Percentiles rank a stretch among this genome's conserved stretches.
These are phyloP conservation scores for Drosophila biarmipes DNA, from an alignment of 1,140 invertebrate species.

Conservation along the genomic window DNA sequence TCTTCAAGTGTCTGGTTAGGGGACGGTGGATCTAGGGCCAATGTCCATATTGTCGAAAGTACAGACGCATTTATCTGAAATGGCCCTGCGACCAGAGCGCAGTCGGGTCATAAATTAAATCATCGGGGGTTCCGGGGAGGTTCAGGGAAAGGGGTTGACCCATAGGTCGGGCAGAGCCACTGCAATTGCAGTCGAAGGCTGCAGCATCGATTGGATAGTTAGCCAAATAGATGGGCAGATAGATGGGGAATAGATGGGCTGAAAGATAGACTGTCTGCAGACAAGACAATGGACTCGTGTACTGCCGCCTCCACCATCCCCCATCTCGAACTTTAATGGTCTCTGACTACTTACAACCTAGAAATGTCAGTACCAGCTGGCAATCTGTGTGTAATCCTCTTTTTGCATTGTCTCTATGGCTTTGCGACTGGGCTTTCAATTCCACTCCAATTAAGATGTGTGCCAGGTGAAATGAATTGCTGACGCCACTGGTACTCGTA, in stretches of 20 bases:
- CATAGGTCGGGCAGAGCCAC: conserved; percentile 1
- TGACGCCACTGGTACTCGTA: conserved; percentile 27
- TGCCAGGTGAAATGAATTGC: conserved; percentile 48
- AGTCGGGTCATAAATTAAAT: conserved; percentile 75
- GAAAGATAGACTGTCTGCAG: conserved; percentile 51
- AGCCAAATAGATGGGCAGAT: conserved; percentile 27
- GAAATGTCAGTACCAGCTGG: conserved; percentile 44
- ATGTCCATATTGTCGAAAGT: conserved; percentile 68
- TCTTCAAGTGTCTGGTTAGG: conserved; percentile 15
- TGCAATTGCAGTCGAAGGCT: conserved; percentile 51
- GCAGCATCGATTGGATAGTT: conserved; percentile 55
- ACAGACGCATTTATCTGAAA: conserved; percentile 80
- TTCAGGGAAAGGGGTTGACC: background rate
- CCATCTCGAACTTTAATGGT: background rate
- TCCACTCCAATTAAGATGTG: conserved; percentile 59
- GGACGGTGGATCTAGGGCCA: conserved; percentile 18
- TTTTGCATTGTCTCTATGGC: conserved; percentile 32
- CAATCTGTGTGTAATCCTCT: conserved; percentile 50
- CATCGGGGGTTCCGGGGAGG: conserved; percentile 34
- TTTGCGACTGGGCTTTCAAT: conserved; percentile 49
- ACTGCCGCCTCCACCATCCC: conserved; percentile 3
- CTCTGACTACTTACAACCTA: conserved; percentile 39
- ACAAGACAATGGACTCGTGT: conserved; percentile 55
- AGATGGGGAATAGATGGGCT: conserved; percentile 8
- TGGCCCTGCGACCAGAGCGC: conserved; percentile 47